Conservation (phyloP, 2,888 invertebrate genomes). For the Plemyria rubiginata region DNA sequence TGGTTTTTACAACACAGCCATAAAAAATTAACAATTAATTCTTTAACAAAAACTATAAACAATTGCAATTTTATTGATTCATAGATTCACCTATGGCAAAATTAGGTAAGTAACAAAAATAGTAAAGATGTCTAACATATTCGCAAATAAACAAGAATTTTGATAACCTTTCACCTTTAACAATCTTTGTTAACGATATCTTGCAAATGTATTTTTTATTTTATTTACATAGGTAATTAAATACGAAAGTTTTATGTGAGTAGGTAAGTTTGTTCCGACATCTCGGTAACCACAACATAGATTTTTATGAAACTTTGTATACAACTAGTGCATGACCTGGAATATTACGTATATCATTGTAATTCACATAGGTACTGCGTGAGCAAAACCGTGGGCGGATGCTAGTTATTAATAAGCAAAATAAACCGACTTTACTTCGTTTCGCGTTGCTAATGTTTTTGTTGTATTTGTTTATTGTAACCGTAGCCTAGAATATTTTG, state of each 20-base stretch:
- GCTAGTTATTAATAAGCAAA: not conserved
- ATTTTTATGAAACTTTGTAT: too few species aligned
- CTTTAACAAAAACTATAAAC: too few species aligned
- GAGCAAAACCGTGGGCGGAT: too few species aligned
- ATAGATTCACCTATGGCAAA: not conserved
- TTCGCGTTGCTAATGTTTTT: conserved; percentile 33
- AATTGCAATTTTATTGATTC: not conserved
- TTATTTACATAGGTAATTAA: too few species aligned
- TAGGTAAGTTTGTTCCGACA: too few species aligned
- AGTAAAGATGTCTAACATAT: not conserved
- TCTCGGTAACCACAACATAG: too few species aligned
- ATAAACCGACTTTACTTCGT: conserved; percentile 28
- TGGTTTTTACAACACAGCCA: too few species aligned
- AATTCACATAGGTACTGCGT: too few species aligned
- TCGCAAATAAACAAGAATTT: not conserved
- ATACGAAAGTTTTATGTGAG: too few species aligned
- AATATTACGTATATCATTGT: too few species aligned
- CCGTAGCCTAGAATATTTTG: conserved; percentile 38
- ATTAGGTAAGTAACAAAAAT: not conserved
- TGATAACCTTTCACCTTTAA: conserved; percentile 2
- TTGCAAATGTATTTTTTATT: not conserved
- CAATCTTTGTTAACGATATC: not conserved
- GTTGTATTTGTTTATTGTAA: conserved; percentile 37
- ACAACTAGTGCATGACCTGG: too few species aligned
- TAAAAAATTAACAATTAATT: too few species aligned